Evolutionary conservation across 1,140 invertebrate species (phyloP), one percentile per base, ranked within the genome.

Genomic region (Hirudo medicinalis): DNA sequence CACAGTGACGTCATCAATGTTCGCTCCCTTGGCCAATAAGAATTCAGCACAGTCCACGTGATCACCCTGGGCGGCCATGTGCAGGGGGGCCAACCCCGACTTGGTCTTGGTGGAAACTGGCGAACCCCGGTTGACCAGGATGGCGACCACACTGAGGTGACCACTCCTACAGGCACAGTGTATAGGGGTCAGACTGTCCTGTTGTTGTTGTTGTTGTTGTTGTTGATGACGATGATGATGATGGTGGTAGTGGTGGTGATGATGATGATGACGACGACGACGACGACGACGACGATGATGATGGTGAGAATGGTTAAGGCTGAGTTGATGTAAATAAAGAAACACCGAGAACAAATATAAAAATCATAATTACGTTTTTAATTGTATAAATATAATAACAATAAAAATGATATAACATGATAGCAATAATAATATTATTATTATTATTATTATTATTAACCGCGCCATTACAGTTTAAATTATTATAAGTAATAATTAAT

Each of bases 1-100:
- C 20, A 97, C 94, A 0, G 96, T 99, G 53, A 99, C 93, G 84
- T 99, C 97, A 85, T 99, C 95, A 6, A 99, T 94, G 0, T 93
- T 92, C 17, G 96, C 94, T 75, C 94, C 88, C 80, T 97, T 91
- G 76, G 93, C 92, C 9, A 99, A 86, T 3, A 99, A 85, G 73
- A 97, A 92, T n/a, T 94, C 85, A 0, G 95, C 96, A 43, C 93
- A 92, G 78, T 99, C 94, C 2, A 97, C 92, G 79, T 99, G 95
- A 83, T 99, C 96, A 17, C 95, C 94, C 84, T 98, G 94, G 2
- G 94, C 92, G 32, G 94, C 91, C 81, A 83, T 82, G 74, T 83
- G 82, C 29, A 83, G 72, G 32, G 81, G 79, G 11, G 81, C 79
- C 72, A 83, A 74, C 0, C 93, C 93, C 82, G 96, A 97, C 89